Base-by-base conservation (phyloP, 2,797 vertebrate species). In the Falco peregrinus region DNA sequence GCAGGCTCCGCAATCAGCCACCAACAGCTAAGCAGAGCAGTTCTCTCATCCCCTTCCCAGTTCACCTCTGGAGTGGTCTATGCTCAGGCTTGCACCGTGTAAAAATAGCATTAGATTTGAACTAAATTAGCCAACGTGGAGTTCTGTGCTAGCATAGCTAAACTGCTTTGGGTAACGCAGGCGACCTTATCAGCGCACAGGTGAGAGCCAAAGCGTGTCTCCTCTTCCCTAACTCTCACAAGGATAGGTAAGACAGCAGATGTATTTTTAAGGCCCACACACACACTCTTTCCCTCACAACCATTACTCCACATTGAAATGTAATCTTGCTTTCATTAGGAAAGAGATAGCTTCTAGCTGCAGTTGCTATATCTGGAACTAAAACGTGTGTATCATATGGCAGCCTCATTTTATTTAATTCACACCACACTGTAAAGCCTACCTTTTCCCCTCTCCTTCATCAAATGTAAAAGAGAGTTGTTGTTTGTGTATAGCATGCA, bases 401-500 rank as follows among this genome's bases (percentile, higher is more conserved):
- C 78, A 94, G 54, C 64, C 91, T 79, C 88, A 61, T 85, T 89
- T 90, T 75, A 87, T 82, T 87, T 94, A 93, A 79, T 83, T 90
- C 90, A 19, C 74, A 79, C 69, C 31, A 13, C 79, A 37, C 29
- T 22, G 43, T 19, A 90, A 75, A 60, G n/a, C 75, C 89, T 93
- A 37, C 65, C 43, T 61, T 84, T 69, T 79, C 86, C 91, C 69
- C 93, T 84, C 93, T 94, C 74, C 41, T 84, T 31, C 93, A 88
- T 93, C 90, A 93, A 69, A 88, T 17, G 63, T 89, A 89, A 50
- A 92, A 95, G 89, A 90, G 95, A 94, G 95, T 94, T 97, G 97
- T 97, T 97, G 96, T 97, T 97, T 97, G 97, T 97, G 97, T 97
- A 93, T 87, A 92, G 94, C 95, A 80, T 50, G 76, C 95, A 97